Percentiles rank a stretch among this genome's conserved stretches.
Conservation (phyloP, 2,888 invertebrate species). For the Cantharis rustica region DNA sequence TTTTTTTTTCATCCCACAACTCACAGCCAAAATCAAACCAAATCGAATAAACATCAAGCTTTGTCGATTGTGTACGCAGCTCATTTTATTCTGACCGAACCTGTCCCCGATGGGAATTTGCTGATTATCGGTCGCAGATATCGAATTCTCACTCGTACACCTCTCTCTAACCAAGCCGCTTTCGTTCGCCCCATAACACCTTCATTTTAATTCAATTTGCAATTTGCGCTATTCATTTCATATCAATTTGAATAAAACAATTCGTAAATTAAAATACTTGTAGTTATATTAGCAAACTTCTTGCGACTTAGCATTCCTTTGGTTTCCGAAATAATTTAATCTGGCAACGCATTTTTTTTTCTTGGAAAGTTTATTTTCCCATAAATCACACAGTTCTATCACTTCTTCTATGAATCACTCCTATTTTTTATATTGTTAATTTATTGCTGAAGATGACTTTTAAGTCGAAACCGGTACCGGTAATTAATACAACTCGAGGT, state of each 20-base stretch:
- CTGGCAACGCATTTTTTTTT: too few relatives aligned
- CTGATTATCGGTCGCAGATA: constrained; percentile 27
- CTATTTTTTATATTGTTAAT: too few relatives aligned
- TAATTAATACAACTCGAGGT: too few relatives aligned
- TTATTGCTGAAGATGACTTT: too few relatives aligned
- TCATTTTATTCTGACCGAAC: constrained; percentile 28
- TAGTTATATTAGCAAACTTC: background rate
- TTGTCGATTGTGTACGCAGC: constrained; percentile 29
- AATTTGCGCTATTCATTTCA: constrained; percentile 3
- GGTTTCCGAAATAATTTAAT: background rate
- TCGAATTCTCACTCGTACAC: constrained; percentile 5
- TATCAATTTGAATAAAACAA: background rate
- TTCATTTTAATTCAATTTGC: constrained; percentile 26
- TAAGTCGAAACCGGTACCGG: too few relatives aligned
- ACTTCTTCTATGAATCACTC: too few relatives aligned
- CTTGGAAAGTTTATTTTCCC: too few relatives aligned
- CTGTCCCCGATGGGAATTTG: constrained; percentile 26
- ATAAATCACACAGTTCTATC: too few relatives aligned
- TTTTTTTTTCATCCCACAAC: constrained; percentile 10
- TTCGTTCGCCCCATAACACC: constrained; percentile 16
- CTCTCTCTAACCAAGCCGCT: constrained; percentile 5
- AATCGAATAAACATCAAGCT: constrained; percentile 24
- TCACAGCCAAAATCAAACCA: constrained; percentile 22
- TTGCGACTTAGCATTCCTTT: background rate
- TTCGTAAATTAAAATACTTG: background rate